A percentile compares a stretch with the other conserved stretches of the same genome.
Conservation (phyloP, 2,797 vertebrate species). For the Mormyrus hasselquistii region DNA sequence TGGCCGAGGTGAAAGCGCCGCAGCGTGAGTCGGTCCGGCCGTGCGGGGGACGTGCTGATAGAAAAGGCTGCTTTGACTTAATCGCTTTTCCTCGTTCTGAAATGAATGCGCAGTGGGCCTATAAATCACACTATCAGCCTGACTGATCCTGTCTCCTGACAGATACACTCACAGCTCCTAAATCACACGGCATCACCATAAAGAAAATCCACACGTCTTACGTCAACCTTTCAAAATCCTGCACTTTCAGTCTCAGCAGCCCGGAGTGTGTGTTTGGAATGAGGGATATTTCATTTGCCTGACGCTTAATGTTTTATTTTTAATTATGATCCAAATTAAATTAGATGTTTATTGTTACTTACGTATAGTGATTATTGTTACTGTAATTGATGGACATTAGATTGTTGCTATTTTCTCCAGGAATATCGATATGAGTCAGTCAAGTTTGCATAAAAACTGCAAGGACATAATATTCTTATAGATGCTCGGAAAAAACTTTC, state of each 20-base stretch:
- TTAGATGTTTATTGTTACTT: background rate
- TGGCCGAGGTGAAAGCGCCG: slow-evolving; percentile 17
- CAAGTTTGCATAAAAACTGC: background rate
- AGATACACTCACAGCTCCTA: slow-evolving; percentile 19
- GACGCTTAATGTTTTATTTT: background rate
- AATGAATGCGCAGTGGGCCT: slow-evolving; percentile 18
- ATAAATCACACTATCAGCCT: slow-evolving; percentile 26
- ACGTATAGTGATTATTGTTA: background rate
- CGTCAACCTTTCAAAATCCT: background rate
- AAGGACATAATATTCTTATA: background rate
- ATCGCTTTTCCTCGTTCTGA: slow-evolving; percentile 21
- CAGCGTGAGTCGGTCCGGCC: background rate
- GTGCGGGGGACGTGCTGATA: background rate
- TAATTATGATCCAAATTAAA: background rate
- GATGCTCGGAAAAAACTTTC: background rate
- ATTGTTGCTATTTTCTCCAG: background rate
- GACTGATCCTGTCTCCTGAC: slow-evolving; percentile 26
- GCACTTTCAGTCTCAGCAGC: background rate
- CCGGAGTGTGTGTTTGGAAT: background rate
- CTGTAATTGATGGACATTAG: background rate
- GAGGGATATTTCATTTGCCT: background rate
- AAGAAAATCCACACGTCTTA: slow-evolving; percentile 11
- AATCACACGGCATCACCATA: slow-evolving; percentile 21
- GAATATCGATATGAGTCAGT: background rate
- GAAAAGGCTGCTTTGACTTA: slow-evolving; percentile 22